Conservation (phyloP, 1,140 invertebrate genomes). For the Conus ventricosus region DNA sequence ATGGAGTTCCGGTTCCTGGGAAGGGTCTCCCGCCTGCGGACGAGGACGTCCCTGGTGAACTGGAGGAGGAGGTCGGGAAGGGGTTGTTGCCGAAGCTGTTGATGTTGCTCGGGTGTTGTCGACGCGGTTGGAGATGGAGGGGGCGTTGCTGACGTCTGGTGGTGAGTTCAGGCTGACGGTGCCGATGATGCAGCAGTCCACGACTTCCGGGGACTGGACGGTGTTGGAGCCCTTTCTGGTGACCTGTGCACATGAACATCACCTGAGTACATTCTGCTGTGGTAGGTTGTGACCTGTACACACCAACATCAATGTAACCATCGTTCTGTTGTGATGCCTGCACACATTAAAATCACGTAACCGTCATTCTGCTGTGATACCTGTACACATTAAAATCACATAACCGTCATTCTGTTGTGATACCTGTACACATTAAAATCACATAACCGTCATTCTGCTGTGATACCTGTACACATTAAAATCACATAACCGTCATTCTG, state of each 20-base stretch:
- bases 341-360: too few species aligned
- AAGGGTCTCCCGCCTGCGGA: neutral
- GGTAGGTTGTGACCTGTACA: too few species aligned
- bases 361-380: too few species aligned
- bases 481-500: too few species aligned
- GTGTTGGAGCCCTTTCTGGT: neutral
- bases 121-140: neutral
- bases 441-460: too few species aligned
- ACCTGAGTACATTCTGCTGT: neutral
- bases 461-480: too few species aligned
- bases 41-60: neutral
- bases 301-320: too few species aligned
- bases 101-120: neutral
- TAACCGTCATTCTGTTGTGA: too few species aligned
- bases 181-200: constrained; percentile 33
- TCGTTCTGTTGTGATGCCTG: too few species aligned
- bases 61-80: neutral
- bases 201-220: neutral
- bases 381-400: too few species aligned
- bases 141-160: neutral
- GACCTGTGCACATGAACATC: neutral
- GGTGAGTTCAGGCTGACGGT: neutral
- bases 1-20: neutral
- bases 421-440: too few species aligned
- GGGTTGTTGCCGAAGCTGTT: neutral